Evolutionary conservation across 2,888 invertebrate genomes (phyloP).

Genomic region (Drosophila percnosoma): DNA sequence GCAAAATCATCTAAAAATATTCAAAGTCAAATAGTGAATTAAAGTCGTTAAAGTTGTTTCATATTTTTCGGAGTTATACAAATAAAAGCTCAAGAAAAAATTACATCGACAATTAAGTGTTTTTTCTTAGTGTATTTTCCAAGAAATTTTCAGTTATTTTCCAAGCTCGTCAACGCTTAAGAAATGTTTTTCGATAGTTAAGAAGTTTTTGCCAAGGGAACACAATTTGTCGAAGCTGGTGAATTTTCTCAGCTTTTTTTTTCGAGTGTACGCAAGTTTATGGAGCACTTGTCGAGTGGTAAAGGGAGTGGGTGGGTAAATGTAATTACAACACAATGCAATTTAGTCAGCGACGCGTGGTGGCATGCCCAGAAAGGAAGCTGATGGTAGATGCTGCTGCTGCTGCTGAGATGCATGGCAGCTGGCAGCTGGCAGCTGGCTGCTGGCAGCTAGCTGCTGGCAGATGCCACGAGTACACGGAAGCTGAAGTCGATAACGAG

Average conservation of each 20-base stretch:
- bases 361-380: constrained; percentile 24
- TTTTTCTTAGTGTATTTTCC: neutral
- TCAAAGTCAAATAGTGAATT: too few species aligned
- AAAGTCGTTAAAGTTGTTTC: too few species aligned
- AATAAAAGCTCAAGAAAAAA: neutral
- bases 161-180: neutral
- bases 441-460: neutral
- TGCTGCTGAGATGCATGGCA: neutral
- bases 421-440: constrained; percentile 3
- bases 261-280: constrained; percentile 20
- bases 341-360: constrained; percentile 62
- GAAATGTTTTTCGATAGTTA: neutral
- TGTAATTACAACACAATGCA: constrained; percentile 80
- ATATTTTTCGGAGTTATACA: too few species aligned
- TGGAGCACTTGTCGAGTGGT: constrained; percentile 19
- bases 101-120: neutral
- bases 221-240: neutral
- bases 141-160: neutral
- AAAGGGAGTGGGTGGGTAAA: constrained; percentile 42
- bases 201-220: neutral
- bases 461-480: constrained; percentile 58
- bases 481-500: constrained; percentile 75
- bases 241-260: neutral
- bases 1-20: neutral
- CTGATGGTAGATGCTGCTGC: constrained; percentile 16